These are phyloP conservation scores for Hyperoplus immaculatus DNA, from an alignment of 2,797 vertebrate species.

Conservation along the genomic window DNA sequence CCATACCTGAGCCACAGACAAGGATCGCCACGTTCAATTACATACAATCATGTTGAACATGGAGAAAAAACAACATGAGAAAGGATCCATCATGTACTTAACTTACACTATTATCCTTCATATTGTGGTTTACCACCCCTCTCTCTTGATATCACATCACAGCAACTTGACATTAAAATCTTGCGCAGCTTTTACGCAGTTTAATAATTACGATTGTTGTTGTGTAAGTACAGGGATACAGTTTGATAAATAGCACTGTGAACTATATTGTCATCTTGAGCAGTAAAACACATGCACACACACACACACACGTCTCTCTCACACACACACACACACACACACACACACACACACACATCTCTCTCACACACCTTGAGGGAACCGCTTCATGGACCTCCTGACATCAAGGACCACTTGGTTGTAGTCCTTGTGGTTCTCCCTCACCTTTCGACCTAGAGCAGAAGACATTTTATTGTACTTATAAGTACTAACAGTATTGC, in stretches of 20 bases:
- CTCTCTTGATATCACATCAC: neutral
- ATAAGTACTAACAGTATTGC: neutral
- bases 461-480: neutral
- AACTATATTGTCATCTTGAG: constrained; percentile 19
- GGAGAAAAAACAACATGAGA: neutral
- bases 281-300: neutral
- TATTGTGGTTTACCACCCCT: constrained; percentile 10
- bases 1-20: constrained; percentile 82
- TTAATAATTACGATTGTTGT: constrained; percentile 34
- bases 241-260: constrained; percentile 21
- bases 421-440: constrained; percentile 87
- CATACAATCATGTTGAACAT: neutral
- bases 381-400: constrained; percentile 87
- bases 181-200: constrained; percentile 20
- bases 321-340: constrained; percentile 62
- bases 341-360: neutral
- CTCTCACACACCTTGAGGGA: constrained; percentile 86
- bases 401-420: constrained; percentile 90
- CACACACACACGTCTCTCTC: constrained; percentile 67
- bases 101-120: neutral
- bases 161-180: neutral
- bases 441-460: constrained; percentile 80
- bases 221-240: neutral
- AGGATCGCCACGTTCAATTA: neutral
- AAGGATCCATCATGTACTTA: too few relatives aligned